phyloP scores from a whole-genome alignment of 1,140 invertebrate genomes.

The Pseudomyrmex dendroicus region DNA sequence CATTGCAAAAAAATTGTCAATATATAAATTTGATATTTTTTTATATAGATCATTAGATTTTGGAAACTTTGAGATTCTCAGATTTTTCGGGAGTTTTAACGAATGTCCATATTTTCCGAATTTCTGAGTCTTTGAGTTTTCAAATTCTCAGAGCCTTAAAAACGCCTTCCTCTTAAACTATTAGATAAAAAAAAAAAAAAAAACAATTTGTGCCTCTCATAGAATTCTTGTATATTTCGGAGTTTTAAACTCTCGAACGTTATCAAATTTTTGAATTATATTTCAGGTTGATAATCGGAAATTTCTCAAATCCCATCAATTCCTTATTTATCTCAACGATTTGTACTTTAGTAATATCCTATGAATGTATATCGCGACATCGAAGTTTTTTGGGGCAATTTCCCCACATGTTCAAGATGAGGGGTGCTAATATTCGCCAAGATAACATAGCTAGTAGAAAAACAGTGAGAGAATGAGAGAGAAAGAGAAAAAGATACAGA shows the following conservation, averaged over 20 bases:
- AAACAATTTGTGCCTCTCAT: too few relatives aligned
- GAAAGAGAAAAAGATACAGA: conserved; percentile 19
- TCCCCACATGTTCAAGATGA: conserved; percentile 64
- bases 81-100: not conserved
- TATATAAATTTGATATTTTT: not conserved
- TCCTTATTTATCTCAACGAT: not conserved
- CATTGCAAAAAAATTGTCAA: not conserved
- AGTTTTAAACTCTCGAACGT: not conserved
- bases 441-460: conserved; percentile 67
- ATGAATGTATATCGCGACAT: conserved; percentile 65
- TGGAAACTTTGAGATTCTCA: not conserved
- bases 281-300: not conserved
- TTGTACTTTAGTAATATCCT: conserved; percentile 39
- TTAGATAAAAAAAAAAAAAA: not conserved
- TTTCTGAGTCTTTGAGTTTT: not conserved
- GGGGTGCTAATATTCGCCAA: conserved; percentile 75
- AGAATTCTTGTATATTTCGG: not conserved
- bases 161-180: not conserved
- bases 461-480: conserved; percentile 2
- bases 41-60: not conserved
- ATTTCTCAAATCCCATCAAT: not conserved
- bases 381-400: conserved; percentile 63
- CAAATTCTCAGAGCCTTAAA: not conserved
- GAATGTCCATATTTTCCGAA: not conserved
- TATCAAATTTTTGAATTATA: too few relatives aligned